Conservation (phyloP, 1,140 invertebrate genomes). For the Cheumatopsyche charites region DNA sequence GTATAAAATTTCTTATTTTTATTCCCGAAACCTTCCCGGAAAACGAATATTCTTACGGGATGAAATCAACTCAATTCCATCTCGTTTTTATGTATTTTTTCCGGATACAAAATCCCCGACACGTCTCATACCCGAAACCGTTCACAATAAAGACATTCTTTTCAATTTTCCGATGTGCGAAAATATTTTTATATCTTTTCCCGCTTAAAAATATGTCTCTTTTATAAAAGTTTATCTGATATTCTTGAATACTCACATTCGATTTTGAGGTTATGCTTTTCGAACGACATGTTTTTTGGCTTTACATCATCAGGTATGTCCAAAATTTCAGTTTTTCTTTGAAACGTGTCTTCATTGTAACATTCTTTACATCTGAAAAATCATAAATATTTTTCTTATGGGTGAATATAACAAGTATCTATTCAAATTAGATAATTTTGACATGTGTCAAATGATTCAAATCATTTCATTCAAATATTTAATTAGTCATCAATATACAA, state of each 20-base stretch:
- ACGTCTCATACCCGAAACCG: not conserved
- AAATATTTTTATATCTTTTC: too few relatives aligned
- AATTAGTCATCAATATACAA: too few relatives aligned
- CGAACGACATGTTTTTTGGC: slow-evolving; percentile 44
- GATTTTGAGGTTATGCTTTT: slow-evolving; percentile 42
- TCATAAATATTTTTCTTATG: too few relatives aligned
- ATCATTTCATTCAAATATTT: too few relatives aligned
- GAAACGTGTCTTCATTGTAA: slow-evolving; percentile 56
- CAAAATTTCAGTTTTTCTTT: slow-evolving; percentile 56
- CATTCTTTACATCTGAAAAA: slow-evolving; percentile 57
- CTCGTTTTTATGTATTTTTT: slow-evolving; percentile 1
- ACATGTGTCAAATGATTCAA: too few relatives aligned
- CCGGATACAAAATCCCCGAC: slow-evolving; percentile 11
- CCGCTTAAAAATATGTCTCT: not conserved
- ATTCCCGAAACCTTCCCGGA: not conserved
- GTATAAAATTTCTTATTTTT: slow-evolving; percentile 34
- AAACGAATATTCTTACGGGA: slow-evolving; percentile 11
- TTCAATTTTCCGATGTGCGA: not conserved
- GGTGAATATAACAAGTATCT: too few relatives aligned
- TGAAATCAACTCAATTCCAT: not conserved
- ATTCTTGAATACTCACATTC: slow-evolving; percentile 45
- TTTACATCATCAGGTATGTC: slow-evolving; percentile 53
- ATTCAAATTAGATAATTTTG: too few relatives aligned
- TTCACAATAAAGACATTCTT: slow-evolving; percentile 24
- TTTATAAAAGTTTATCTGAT: not conserved